Conservation (phyloP, 2,888 invertebrate genomes). For the Plagiodera versicolora region DNA sequence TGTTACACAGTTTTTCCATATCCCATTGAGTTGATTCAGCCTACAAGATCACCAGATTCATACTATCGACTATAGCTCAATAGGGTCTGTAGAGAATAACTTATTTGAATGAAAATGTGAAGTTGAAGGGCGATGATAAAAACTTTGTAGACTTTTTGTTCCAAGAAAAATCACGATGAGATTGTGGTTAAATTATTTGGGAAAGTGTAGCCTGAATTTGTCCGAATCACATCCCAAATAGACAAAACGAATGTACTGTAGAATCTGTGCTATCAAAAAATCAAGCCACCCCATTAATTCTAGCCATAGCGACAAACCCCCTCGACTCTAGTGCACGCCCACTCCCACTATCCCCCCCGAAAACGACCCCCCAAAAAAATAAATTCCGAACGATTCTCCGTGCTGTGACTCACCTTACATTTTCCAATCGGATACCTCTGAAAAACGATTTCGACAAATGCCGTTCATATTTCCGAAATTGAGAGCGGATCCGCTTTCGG, state of each 20-base stretch:
- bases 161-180: too few species aligned
- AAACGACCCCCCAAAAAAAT: conserved; percentile 1
- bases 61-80: too few species aligned
- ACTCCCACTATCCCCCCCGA: conserved; percentile 34
- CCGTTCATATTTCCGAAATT: conserved; percentile 27
- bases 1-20: too few species aligned
- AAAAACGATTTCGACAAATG: conserved; percentile 17
- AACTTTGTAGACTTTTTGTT: too few species aligned
- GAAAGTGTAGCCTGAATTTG: too few species aligned
- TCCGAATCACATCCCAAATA: background rate
- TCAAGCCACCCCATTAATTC: background rate
- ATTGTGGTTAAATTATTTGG: too few species aligned
- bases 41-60: too few species aligned
- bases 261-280: background rate
- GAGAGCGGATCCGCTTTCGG: conserved; percentile 35
- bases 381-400: background rate
- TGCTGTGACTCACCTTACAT: conserved; percentile 42
- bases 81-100: too few species aligned
- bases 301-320: conserved; percentile 23
- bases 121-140: too few species aligned
- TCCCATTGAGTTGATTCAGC: too few species aligned
- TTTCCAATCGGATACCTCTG: conserved; percentile 28
- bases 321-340: conserved; percentile 41
- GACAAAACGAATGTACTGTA: background rate
- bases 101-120: too few species aligned